Base-by-base conservation (phyloP, 2,888 invertebrate species). In the Psylliodes chrysocephalus region DNA sequence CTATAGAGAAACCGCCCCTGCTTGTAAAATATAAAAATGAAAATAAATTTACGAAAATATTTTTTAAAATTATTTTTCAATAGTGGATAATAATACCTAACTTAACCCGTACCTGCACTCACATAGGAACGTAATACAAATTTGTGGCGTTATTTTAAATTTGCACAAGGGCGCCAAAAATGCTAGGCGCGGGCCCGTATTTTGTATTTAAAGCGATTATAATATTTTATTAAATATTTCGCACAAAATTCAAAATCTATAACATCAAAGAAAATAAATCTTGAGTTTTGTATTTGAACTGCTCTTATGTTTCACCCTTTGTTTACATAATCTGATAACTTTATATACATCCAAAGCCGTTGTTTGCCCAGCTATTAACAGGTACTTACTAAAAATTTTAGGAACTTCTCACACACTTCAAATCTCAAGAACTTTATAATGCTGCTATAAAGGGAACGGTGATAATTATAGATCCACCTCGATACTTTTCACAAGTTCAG, bases 331-430 rank as follows among this genome's bases (percentile, higher is more conserved):
- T 30, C 44, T 30, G 44, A 55, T 55, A 44, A 55, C 18, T 55
- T 55, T 42, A 44, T 55, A 55, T 17, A 53, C 22, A 53, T 40
- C 12, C 8, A 38, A 53, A 55, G 15, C 30, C 19, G 28, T 15
- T 28, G 55, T 55, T 55, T 55, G 44, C 10, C 7, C 6, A 18
- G 55, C 18, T 55, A 28, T 55, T 55, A 55, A 55, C 55, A 55
- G 28, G 44, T 55, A 55, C 55, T 55, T 44, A 55, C 55, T 55
- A 55, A 55, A 55, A 44, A 55, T 55, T 44, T n/a, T 17, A 18
- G 15, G 12, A 38, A 52, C 35, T 17, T 52, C 35, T 33, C 52
- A 52, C 52, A n/a, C 44, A 55, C 55, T 55, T 22, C 14, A 55
- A 42, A 25, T 54, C 14, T 7, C 15, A 42, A 55, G 15, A 55